Percentiles rank a stretch among this genome's conserved stretches.
phyloP scores from a whole-genome alignment of 30 jellyfish, hydroid and myxozoan genomes.

The Haliclystus octoradiatus region DNA sequence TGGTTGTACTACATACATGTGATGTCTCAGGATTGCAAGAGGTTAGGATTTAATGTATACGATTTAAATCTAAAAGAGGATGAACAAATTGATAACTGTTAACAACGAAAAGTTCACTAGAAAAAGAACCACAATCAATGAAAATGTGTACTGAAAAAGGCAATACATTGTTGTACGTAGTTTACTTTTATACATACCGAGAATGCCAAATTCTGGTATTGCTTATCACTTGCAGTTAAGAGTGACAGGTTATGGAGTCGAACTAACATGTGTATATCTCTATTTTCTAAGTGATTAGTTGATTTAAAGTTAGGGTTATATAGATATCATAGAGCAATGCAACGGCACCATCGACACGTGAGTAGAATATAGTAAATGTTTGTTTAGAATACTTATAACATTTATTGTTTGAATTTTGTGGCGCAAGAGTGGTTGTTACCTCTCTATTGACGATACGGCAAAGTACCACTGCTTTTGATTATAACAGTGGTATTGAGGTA shows the following conservation, averaged over 20 bases:
- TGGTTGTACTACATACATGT: too few species aligned
- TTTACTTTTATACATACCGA: neutral
- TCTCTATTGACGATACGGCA: neutral
- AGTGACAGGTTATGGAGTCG: neutral
- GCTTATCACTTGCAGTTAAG: neutral
- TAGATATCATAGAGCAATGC: neutral
- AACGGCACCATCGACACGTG: neutral
- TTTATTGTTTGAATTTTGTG: too few species aligned
- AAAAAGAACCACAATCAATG: too few species aligned
- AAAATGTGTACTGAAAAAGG: too few species aligned
- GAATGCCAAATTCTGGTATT: neutral
- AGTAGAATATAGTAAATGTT: too few species aligned
- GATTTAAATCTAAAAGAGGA: too few species aligned
- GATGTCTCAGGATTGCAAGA: too few species aligned
- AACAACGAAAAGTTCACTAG: too few species aligned
- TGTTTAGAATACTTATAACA: too few species aligned
- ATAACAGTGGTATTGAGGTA: neutral
- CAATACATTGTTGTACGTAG: too few species aligned
- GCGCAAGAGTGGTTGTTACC: too few species aligned
- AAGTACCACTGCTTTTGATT: neutral
- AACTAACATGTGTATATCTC: neutral
- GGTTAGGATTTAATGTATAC: neutral
- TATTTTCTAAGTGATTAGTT: neutral
- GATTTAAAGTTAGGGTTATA: neutral
- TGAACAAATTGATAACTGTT: too few species aligned